phyloP scores from a whole-genome alignment of 2,888 invertebrate species.

The Cephus runcator region DNA sequence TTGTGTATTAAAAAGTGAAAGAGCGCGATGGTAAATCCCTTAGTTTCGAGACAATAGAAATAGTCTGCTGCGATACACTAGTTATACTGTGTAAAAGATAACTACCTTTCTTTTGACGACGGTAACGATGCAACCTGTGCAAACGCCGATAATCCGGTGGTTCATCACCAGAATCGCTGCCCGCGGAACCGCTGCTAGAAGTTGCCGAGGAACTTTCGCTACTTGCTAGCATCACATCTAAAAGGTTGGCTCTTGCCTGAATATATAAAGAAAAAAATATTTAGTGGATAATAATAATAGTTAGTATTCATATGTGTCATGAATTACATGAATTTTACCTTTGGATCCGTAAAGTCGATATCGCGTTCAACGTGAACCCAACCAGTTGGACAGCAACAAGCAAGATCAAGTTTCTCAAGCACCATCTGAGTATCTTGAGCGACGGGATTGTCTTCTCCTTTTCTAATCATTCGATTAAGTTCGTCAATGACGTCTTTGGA shows the following conservation, averaged over 20 bases:
- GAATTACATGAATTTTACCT: slow-evolving; percentile 67
- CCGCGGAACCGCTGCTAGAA: slow-evolving; percentile 74
- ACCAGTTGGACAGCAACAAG: slow-evolving; percentile 78
- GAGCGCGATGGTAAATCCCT: too few species aligned
- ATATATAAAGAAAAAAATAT: slow-evolving; percentile 26
- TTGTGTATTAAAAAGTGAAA: too few species aligned
- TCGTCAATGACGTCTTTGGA: slow-evolving; percentile 83
- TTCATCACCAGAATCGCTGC: slow-evolving; percentile 72
- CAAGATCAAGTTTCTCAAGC: slow-evolving; percentile 69
- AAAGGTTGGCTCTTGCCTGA: slow-evolving; percentile 79
- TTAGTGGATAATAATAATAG: slow-evolving; percentile 12
- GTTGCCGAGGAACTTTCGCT: slow-evolving; percentile 76
- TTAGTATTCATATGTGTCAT: neutral
- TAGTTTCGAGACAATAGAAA: too few species aligned
- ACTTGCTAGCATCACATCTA: slow-evolving; percentile 82
- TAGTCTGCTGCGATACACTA: too few species aligned
- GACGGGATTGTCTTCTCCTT: slow-evolving; percentile 66
- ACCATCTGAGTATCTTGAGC: slow-evolving; percentile 49
- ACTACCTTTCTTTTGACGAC: slow-evolving; percentile 82
- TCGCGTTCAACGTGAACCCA: slow-evolving; percentile 84
- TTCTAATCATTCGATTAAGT: slow-evolving; percentile 74
- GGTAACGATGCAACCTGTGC: slow-evolving; percentile 75
- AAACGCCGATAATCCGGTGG: slow-evolving; percentile 76
- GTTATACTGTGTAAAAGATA: slow-evolving; percentile 5
- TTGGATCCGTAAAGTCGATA: slow-evolving; percentile 82